phyloP scores from a whole-genome alignment of 2,888 invertebrate species.

The Sabellastarte sp. region DNA sequence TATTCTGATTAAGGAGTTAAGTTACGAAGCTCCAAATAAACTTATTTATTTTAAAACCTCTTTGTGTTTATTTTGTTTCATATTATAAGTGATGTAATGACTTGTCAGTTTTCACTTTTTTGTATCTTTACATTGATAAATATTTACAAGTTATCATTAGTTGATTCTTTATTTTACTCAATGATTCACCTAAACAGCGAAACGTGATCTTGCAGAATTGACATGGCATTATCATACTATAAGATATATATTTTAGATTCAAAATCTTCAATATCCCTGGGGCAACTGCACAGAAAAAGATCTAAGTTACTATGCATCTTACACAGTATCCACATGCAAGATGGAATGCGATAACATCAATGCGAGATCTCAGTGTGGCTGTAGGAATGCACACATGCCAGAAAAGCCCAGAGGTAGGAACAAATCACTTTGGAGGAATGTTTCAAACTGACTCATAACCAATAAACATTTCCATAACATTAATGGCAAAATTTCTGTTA shows the following conservation, averaged over 20 bases:
- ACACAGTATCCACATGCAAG: not conserved
- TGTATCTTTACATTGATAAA: not conserved
- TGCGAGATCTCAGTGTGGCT: not conserved
- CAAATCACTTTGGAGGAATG: no score
- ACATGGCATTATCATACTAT: no score
- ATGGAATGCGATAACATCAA: not conserved
- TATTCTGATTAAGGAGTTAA: no score
- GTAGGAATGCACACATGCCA: not conserved
- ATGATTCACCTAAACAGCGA: not conserved
- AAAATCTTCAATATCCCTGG: not conserved
- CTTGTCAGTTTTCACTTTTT: not conserved
- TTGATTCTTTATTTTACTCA: no score
- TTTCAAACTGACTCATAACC: no score
- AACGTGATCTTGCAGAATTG: no score
- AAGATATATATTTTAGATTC: not conserved
- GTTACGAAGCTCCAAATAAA: no score
- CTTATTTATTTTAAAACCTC: no score
- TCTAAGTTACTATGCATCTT: not conserved
- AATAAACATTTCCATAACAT: no score
- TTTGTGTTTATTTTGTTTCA: no score
- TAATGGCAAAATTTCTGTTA: no score
- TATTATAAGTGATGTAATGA: not conserved
- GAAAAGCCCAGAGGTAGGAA: not conserved
- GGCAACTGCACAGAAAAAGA: not conserved
- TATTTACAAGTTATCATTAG: not conserved